Conservation (phyloP, 2,888 invertebrate genomes). For the Sepiola atlantica region DNA sequence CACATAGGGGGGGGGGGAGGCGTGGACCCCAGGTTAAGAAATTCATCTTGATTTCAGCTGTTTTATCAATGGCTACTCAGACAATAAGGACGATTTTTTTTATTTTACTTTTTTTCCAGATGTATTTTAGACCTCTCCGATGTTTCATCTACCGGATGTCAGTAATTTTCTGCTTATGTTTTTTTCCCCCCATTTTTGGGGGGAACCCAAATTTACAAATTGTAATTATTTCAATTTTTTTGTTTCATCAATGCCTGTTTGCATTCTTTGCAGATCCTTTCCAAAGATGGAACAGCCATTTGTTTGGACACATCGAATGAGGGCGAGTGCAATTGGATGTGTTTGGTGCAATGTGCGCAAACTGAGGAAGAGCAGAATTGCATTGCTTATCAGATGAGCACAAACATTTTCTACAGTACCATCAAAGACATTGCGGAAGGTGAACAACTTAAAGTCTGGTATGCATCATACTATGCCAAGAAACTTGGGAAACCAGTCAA, state of each 20-base stretch:
- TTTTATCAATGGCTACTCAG: too few species aligned
- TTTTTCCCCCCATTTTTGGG: too few species aligned
- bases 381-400: slow-evolving; percentile 79
- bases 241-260: neutral
- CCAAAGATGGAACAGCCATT: slow-evolving; percentile 73
- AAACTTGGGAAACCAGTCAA: slow-evolving; percentile 75
- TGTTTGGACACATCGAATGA: slow-evolving; percentile 79
- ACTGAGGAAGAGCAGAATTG: slow-evolving; percentile 78
- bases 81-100: too few species aligned
- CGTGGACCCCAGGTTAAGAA: too few species aligned
- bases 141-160: too few species aligned
- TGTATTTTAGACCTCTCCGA: too few species aligned
- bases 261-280: slow-evolving; percentile 75
- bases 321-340: slow-evolving; percentile 80
- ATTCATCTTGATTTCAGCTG: too few species aligned
- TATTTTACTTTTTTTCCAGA: too few species aligned
- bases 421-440: slow-evolving; percentile 75
- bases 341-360: slow-evolving; percentile 77
- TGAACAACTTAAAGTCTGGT: slow-evolving; percentile 79
- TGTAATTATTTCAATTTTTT: too few species aligned
- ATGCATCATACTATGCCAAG: slow-evolving; percentile 78
- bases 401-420: slow-evolving; percentile 69
- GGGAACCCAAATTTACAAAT: too few species aligned
- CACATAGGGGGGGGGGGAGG: too few species aligned
- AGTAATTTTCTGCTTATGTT: too few species aligned